phyloP scores from a whole-genome alignment of 2,797 vertebrate genomes.

The Chelmon rostratus region DNA sequence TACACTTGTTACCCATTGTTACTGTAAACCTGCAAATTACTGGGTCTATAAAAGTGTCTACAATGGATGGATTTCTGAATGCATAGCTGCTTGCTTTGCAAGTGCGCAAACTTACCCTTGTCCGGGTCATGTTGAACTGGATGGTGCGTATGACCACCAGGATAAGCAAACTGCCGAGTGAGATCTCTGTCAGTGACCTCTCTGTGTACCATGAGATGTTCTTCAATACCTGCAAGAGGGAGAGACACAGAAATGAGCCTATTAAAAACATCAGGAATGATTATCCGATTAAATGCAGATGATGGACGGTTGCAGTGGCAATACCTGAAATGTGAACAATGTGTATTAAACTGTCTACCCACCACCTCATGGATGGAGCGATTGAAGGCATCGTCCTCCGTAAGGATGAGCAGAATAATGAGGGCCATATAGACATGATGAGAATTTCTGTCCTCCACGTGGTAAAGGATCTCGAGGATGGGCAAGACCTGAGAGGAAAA shows the following conservation, averaged over 20 bases:
- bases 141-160: slow-evolving; percentile 98
- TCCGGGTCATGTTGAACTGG: slow-evolving; percentile 99
- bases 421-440: slow-evolving; percentile 99
- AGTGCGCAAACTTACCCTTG: slow-evolving; percentile 88
- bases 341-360: slow-evolving; percentile 69
- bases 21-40: not conserved
- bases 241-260: slow-evolving; percentile 31
- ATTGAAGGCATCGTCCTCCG: slow-evolving; percentile 98
- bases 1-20: not conserved
- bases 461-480: slow-evolving; percentile 97
- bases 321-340: slow-evolving; percentile 8
- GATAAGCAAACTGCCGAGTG: slow-evolving; percentile 96
- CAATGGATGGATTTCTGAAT: not conserved
- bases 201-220: slow-evolving; percentile 98
- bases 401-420: slow-evolving; percentile 97
- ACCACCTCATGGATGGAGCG: slow-evolving; percentile 98
- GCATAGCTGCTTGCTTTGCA: not conserved
- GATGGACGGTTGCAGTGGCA: not conserved
- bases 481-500: slow-evolving; percentile 90
- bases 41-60: not conserved
- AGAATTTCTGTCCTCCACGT: slow-evolving; percentile 96
- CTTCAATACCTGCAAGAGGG: slow-evolving; percentile 90
- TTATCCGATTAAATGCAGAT: not conserved
- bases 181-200: slow-evolving; percentile 96
- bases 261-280: slow-evolving; percentile 25